Conservation (phyloP, 1,140 invertebrate genomes). For the Triops cancriformis region DNA sequence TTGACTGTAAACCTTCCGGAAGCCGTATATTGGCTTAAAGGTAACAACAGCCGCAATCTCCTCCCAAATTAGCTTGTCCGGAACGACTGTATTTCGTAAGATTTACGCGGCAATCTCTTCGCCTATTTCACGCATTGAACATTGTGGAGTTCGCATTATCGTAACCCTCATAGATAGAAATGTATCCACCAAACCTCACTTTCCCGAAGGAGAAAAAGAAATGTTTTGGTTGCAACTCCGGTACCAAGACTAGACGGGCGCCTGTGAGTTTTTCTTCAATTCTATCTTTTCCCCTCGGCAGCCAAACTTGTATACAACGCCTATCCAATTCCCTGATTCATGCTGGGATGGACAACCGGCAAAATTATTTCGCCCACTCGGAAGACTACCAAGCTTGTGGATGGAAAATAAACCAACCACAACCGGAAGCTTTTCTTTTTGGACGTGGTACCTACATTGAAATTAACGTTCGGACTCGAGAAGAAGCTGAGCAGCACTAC, state of each 20-base stretch:
- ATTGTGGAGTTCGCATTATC: not conserved
- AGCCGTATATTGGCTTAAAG: not conserved
- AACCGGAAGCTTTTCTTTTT: not conserved
- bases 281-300: not conserved
- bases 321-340: not conserved
- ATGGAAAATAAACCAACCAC: not conserved
- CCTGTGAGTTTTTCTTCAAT: not conserved
- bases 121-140: not conserved
- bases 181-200: not conserved
- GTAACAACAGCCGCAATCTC: not conserved
- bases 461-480: not conserved
- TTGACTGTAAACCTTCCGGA: not conserved
- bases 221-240: not conserved
- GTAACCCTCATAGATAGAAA: too few relatives aligned
- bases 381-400: not conserved
- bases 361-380: not conserved
- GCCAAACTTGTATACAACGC: not conserved
- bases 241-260: not conserved
- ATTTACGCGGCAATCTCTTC: not conserved
- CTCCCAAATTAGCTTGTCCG: not conserved
- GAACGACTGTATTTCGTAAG: not conserved
- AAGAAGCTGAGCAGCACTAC: not conserved
- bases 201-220: not conserved
- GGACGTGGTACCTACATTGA: not conserved
- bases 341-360: not conserved